phyloP scores from a whole-genome alignment of 2,888 invertebrate genomes.

The Myathropa florea region DNA sequence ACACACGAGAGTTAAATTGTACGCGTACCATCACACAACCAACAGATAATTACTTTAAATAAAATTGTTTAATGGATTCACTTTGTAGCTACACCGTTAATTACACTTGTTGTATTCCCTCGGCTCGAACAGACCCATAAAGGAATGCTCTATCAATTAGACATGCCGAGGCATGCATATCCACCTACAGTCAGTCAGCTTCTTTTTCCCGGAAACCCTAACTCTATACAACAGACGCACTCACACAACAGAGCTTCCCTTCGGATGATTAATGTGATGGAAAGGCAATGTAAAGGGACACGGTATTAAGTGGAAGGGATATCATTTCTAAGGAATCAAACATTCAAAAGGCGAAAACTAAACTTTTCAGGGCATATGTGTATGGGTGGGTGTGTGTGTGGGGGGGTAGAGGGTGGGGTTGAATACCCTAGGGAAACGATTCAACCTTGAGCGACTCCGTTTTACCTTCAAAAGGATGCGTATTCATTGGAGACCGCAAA shows the following conservation, averaged over 20 bases:
- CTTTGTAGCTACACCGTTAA: slow-evolving; percentile 12
- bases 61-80: slow-evolving; percentile 28
- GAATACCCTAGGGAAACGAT: not conserved
- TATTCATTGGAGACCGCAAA: not conserved
- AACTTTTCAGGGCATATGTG: not conserved
- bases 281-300: not conserved
- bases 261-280: not conserved
- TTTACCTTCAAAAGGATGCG: not conserved
- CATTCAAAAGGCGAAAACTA: not conserved
- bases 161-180: not conserved
- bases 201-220: not conserved
- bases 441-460: not conserved
- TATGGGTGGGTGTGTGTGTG: not conserved
- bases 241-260: not conserved
- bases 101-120: not conserved
- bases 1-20: not conserved
- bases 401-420: not conserved
- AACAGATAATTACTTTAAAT: slow-evolving; percentile 21
- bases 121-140: not conserved
- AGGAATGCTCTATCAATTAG: slow-evolving; percentile 1
- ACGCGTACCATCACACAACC: not conserved
- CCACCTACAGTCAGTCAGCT: not conserved
- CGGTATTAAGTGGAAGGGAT: not conserved
- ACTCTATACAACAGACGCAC: not conserved
- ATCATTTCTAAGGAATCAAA: not conserved